Base-by-base conservation (phyloP, 2,888 invertebrate species). In the Drosophila buzzatii region DNA sequence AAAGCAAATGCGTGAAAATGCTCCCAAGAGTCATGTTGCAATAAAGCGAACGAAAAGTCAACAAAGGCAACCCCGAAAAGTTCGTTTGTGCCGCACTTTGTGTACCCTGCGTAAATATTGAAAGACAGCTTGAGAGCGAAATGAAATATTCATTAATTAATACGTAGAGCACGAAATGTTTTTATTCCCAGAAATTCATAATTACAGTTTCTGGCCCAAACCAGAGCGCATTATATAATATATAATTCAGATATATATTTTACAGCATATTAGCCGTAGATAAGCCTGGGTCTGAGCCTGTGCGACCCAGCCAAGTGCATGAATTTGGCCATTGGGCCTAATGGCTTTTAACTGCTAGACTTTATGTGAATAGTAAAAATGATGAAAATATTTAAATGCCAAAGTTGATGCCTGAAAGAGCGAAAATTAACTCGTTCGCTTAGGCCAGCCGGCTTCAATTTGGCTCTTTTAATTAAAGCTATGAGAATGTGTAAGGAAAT, bases 1-100 rank as follows among this genome's bases (percentile, higher is more conserved):
- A 58, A 61, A 52, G 41, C 27, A 14, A 63, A 63, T 61, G 35
- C 53, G 44, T 67, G 53, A 72, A 70, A 71, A 71, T 62, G 67
- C 33, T 63, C 52, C 59, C 62, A 37, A 39, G 59, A 63, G 73
- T 72, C 56, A 60, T 63, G 62, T 49, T 71, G 76, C 61, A 67
- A 47, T 59, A 68, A 60, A 72, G 59, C 71, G 49, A 39, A 51
- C 65, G 31, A 42, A 76, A 57, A 49, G 27, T 44, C 39, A 37
- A 57, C 33, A 44, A 63, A 27, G 41, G 18, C 23, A 49, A 10
- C 27, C 37, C 2, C 16, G 16, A 14, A 20, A 20, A 37, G 35
- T 20, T 53, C 33, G 16, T 16, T 10, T 20, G 16, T 20, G 35
- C 37, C 37, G 39, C 39, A 27, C 39, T 55, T 0, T 41, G 27